phyloP scores from a whole-genome alignment of 1,140 invertebrate species.

The Nautilus pompilius region DNA sequence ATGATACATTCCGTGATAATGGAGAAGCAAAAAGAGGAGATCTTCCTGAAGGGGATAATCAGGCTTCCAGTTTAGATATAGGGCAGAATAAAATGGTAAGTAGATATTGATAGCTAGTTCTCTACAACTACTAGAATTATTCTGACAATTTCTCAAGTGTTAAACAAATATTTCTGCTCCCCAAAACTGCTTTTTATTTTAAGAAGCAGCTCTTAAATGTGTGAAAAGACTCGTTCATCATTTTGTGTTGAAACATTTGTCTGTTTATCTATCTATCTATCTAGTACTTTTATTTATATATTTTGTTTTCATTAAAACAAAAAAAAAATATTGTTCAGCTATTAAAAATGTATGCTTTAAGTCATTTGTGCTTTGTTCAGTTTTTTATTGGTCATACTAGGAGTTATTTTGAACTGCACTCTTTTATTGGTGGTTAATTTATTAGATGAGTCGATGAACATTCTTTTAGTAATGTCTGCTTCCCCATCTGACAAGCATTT shows the following conservation, averaged over 20 bases:
- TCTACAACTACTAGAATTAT: slow-evolving; percentile 2
- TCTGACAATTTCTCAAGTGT: background rate
- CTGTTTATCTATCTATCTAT: too few species aligned
- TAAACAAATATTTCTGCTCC: background rate
- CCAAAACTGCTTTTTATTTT: background rate
- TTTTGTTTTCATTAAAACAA: too few species aligned
- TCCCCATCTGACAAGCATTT: background rate
- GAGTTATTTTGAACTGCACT: too few species aligned
- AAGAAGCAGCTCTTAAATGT: background rate
- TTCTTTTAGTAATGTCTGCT: too few species aligned
- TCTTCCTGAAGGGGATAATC: background rate
- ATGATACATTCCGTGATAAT: slow-evolving; percentile 8
- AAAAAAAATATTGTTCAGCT: too few species aligned
- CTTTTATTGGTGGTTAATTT: too few species aligned
- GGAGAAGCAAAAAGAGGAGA: slow-evolving; percentile 5
- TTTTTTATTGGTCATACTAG: too few species aligned
- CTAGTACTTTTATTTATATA: too few species aligned
- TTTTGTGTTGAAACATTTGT: too few species aligned
- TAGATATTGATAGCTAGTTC: slow-evolving; percentile 7
- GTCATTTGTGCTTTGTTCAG: too few species aligned
- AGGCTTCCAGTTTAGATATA: background rate
- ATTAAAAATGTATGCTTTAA: too few species aligned
- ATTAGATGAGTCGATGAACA: too few species aligned
- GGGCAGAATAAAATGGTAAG: slow-evolving; percentile 14
- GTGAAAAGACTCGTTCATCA: background rate